A percentile compares a stretch with the other conserved stretches of the same genome.
These are phyloP conservation scores for Ameiurus melas DNA, from an alignment of 2,113 vertebrate species.

Conservation along the genomic window DNA sequence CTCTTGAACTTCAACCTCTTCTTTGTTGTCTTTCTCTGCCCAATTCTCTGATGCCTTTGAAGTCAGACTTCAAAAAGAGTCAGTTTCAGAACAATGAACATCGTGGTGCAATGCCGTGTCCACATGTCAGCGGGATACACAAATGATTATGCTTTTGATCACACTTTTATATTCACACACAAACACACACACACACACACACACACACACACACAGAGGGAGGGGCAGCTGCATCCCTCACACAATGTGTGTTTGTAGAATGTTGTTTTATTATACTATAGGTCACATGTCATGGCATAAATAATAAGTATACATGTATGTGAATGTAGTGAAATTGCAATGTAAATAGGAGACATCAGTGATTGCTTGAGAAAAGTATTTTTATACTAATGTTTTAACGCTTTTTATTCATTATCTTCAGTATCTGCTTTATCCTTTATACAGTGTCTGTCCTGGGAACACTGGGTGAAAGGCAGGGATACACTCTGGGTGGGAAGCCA, in stretches of 20 bases:
- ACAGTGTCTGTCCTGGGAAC: neutral
- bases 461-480: neutral
- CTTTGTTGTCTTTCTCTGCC: slow-evolving; percentile 38
- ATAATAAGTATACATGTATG: neutral
- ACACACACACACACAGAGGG: neutral
- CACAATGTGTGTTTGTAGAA: neutral
- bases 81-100: slow-evolving; percentile 67
- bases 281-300: too few relatives aligned
- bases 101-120: slow-evolving; percentile 46
- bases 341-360: too few relatives aligned
- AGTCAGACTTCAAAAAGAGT: slow-evolving; percentile 71
- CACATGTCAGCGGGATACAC: slow-evolving; percentile 41
- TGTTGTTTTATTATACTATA: too few relatives aligned
- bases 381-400: neutral
- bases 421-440: neutral
- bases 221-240: neutral
- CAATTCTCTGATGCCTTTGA: slow-evolving; percentile 63
- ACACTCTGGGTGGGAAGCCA: neutral
- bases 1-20: slow-evolving; percentile 23
- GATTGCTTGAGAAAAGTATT: too few relatives aligned
- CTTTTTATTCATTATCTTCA: neutral
- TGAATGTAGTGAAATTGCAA: neutral
- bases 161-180: neutral
- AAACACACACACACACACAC: too few relatives aligned
- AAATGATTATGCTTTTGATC: slow-evolving; percentile 19